These are phyloP conservation scores for Heterodera schachtii DNA, from an alignment of 1,140 invertebrate species.

Conservation along the genomic window DNA sequence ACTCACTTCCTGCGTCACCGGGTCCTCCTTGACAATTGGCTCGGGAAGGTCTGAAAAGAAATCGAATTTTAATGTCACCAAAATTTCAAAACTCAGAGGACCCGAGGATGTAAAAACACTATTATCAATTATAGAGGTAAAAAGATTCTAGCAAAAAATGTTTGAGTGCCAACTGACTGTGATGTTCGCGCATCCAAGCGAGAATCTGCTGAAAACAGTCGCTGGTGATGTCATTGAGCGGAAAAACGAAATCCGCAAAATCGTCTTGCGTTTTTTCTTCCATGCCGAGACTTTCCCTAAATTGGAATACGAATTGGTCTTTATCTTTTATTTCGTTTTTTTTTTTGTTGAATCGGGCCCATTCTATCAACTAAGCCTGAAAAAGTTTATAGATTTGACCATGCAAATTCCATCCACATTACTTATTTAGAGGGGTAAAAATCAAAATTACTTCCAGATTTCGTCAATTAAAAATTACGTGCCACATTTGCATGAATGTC, in stretches of 20 bases:
- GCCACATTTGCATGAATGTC: conserved; percentile 13
- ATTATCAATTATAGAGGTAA: not conserved
- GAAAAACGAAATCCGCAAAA: conserved; percentile 7
- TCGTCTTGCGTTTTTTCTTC: not conserved
- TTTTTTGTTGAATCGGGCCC: too few relatives aligned
- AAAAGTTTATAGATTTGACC: too few relatives aligned
- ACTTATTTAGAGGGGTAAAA: not conserved
- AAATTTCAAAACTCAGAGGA: too few relatives aligned
- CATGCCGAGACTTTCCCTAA: conserved; percentile 12
- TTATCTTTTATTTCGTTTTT: too few relatives aligned
- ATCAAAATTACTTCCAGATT: conserved; percentile 1
- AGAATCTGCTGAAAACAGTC: conserved; percentile 19
- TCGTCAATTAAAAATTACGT: not conserved
- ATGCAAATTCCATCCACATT: too few relatives aligned
- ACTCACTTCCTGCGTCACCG: conserved; percentile 2
- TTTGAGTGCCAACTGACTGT: not conserved
- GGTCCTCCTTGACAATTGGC: conserved; percentile 2
- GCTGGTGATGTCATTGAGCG: conserved; percentile 21
- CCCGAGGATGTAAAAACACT: too few relatives aligned
- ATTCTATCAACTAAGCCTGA: too few relatives aligned
- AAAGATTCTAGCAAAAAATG: not conserved
- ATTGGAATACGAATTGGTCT: not conserved
- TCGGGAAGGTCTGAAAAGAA: not conserved
- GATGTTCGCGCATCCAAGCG: conserved; percentile 18
- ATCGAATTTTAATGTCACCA: not conserved